Evolutionary conservation across 1,140 invertebrate species (phyloP).

Genomic region (Aphis gossypii): DNA sequence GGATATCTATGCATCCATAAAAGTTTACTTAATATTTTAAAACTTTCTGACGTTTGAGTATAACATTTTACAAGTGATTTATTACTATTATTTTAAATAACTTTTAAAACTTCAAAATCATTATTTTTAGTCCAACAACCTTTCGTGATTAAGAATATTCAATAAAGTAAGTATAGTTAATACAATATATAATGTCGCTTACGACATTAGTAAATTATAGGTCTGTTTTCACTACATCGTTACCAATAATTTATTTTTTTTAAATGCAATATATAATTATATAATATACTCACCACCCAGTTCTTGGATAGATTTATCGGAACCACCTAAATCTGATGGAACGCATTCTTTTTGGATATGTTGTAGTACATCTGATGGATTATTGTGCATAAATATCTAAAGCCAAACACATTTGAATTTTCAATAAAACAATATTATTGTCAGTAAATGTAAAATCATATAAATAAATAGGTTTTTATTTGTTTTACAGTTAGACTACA

Average conservation of each 20-base stretch:
- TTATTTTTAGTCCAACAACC: not conserved
- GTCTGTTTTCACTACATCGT: not conserved
- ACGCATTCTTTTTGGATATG: conserved; percentile 32
- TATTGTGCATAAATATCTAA: conserved; percentile 36
- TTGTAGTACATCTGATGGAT: not conserved
- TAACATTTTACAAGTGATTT: too few relatives aligned
- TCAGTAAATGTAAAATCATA: not conserved
- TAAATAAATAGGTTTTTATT: not conserved
- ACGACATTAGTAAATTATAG: not conserved
- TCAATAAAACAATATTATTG: not conserved
- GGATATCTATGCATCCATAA: not conserved
- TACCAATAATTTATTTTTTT: not conserved
- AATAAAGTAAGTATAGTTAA: not conserved
- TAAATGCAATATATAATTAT: not conserved
- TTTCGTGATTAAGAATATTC: not conserved
- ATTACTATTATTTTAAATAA: too few relatives aligned
- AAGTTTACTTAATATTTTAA: too few relatives aligned
- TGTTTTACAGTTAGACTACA: not conserved
- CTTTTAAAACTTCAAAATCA: not conserved
- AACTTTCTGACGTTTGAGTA: too few relatives aligned
- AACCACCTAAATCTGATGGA: conserved; percentile 21
- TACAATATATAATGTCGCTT: not conserved
- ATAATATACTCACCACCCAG: not conserved
- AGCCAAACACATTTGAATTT: not conserved
- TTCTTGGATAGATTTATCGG: conserved; percentile 13